These are phyloP conservation scores for Hoplostethus mediterraneus DNA, from an alignment of 2,797 vertebrate species.

Conservation along the genomic window DNA sequence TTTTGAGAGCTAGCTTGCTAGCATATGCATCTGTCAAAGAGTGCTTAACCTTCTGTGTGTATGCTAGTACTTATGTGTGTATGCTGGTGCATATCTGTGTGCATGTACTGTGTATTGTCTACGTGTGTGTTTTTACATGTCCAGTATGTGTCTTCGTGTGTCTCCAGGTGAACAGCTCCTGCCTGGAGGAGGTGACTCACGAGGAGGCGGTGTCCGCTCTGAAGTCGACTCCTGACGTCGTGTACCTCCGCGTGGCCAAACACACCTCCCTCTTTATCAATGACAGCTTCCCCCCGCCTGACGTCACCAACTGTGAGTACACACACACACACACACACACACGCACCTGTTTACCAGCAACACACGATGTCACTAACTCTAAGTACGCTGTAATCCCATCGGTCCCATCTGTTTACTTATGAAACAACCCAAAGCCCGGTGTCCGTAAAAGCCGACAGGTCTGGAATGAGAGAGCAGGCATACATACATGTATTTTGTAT, in stretches of 20 bases:
- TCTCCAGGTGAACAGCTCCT: conserved; percentile 90
- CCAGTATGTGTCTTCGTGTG: neutral
- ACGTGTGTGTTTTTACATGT: neutral
- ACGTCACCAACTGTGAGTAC: conserved; percentile 95
- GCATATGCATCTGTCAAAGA: too few species aligned
- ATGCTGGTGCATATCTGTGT: neutral
- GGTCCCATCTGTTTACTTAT: too few species aligned
- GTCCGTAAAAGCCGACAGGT: too few species aligned
- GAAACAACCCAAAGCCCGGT: too few species aligned
- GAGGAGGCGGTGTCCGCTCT: conserved; percentile 97
- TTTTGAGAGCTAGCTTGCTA: too few species aligned
- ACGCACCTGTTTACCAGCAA: neutral
- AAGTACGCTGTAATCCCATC: too few species aligned
- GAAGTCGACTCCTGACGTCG: conserved; percentile 96
- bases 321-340: neutral
- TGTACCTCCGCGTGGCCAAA: conserved; percentile 96
- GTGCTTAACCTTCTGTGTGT: too few species aligned
- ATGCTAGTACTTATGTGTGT: too few species aligned
- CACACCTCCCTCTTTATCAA: conserved; percentile 95
- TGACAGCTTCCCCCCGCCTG: conserved; percentile 93
- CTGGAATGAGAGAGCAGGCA: too few species aligned
- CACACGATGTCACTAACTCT: neutral
- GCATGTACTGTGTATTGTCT: neutral
- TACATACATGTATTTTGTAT: too few species aligned
- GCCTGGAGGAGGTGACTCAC: conserved; percentile 95